phyloP scores from a whole-genome alignment of 2,113 vertebrate genomes.

The Microtus richardsoni region DNA sequence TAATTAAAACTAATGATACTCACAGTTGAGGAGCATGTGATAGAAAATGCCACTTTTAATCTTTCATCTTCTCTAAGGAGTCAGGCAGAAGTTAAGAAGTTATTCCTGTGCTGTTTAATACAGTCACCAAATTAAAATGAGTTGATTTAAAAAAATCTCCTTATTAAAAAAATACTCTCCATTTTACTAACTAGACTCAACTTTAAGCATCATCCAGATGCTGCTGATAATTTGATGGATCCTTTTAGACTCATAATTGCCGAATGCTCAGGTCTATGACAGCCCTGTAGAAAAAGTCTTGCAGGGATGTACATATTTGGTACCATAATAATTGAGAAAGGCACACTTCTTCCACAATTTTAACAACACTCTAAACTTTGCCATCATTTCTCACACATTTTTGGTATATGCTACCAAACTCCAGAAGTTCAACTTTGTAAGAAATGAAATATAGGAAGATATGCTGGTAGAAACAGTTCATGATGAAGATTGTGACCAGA shows the following conservation, averaged over 20 bases:
- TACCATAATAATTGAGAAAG: background rate
- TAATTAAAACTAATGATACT: constrained; percentile 4
- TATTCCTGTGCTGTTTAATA: background rate
- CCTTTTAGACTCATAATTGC: background rate
- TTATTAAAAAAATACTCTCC: background rate
- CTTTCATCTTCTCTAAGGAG: background rate
- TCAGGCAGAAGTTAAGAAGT: background rate
- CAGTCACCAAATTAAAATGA: background rate
- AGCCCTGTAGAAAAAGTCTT: background rate
- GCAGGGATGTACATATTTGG: background rate
- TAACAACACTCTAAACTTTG: background rate
- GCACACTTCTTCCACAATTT: background rate
- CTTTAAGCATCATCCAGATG: background rate
- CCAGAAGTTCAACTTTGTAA: background rate
- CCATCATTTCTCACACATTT: background rate
- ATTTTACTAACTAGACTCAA: background rate
- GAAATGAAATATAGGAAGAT: background rate
- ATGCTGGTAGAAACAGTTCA: background rate
- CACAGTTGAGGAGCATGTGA: background rate
- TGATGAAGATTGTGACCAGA: background rate
- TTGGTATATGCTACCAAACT: background rate
- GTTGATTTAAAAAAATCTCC: background rate
- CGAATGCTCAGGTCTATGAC: background rate
- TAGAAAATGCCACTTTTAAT: background rate
- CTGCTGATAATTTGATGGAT: background rate